Evolutionary conservation across 2,113 vertebrate species (phyloP).

Genomic region (Strigops habroptila): DNA sequence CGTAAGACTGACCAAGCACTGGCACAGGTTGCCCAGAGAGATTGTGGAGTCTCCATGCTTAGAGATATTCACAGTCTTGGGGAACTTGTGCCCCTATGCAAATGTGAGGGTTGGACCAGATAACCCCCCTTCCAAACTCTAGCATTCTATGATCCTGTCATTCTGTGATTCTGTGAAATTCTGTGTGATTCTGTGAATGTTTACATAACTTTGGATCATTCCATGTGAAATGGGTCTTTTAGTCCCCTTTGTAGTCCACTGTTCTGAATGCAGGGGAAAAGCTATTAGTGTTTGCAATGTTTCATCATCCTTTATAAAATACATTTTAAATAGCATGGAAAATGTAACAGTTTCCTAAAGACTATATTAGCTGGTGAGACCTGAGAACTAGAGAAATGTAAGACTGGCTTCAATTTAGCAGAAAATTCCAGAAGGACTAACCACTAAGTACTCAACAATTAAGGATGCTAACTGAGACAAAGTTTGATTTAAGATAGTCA

Average conservation of each 20-base stretch:
- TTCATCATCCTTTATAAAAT: neutral
- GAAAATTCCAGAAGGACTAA: neutral
- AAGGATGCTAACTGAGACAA: neutral
- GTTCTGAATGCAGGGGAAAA: neutral
- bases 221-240: neutral
- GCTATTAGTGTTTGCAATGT: neutral
- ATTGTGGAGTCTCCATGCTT: neutral
- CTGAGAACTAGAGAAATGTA: neutral
- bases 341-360: neutral
- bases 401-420: neutral
- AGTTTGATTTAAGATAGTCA: conserved; percentile 10
- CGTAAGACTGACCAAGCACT: neutral
- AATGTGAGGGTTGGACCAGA: neutral
- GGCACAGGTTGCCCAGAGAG: too few species aligned
- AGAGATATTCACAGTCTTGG: neutral
- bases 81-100: neutral
- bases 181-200: neutral
- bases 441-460: neutral
- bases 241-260: neutral
- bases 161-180: neutral
- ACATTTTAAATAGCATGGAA: neutral
- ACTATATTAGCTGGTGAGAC: neutral
- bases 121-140: neutral
- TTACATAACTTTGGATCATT: neutral
- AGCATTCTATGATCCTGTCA: neutral